These are phyloP conservation scores for Scaptomyza parva DNA, from an alignment of 2,888 invertebrate species.

Conservation along the genomic window DNA sequence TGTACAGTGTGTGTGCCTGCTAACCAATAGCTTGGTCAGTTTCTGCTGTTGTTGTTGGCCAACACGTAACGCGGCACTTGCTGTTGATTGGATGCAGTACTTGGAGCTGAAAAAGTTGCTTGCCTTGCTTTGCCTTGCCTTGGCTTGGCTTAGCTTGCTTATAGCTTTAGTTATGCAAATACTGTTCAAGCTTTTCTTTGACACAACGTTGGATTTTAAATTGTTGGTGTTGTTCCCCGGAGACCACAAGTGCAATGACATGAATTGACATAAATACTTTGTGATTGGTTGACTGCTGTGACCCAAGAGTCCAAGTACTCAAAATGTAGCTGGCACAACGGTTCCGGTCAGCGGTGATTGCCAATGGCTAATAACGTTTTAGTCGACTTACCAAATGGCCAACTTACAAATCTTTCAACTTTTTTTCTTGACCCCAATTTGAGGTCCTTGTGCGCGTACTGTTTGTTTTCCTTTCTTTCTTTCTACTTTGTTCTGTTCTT, in stretches of 20 bases:
- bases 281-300: conserved; percentile 20
- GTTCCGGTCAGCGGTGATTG: conserved; percentile 47
- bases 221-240: conserved; percentile 23
- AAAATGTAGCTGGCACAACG: conserved; percentile 44
- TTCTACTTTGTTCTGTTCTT: too few species aligned
- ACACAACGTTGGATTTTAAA: conserved; percentile 3
- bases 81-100: conserved; percentile 38
- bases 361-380: conserved; percentile 48
- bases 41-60: conserved; percentile 1
- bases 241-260: conserved; percentile 22
- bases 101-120: conserved; percentile 2
- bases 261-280: conserved; percentile 21
- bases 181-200: conserved; percentile 2
- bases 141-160: neutral
- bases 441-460: conserved; percentile 5
- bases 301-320: conserved; percentile 19
- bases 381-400: conserved; percentile 49
- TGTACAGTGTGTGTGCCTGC: conserved; percentile 6
- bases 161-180: neutral
- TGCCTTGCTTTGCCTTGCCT: neutral
- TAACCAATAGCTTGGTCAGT: conserved; percentile 20
- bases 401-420: conserved; percentile 31
- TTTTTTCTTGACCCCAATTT: conserved; percentile 39
- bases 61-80: conserved; percentile 14
- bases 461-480: conserved; percentile 29